Base-by-base conservation (phyloP, 2,113 vertebrate species). In the Craseonycteris thonglongyai region DNA sequence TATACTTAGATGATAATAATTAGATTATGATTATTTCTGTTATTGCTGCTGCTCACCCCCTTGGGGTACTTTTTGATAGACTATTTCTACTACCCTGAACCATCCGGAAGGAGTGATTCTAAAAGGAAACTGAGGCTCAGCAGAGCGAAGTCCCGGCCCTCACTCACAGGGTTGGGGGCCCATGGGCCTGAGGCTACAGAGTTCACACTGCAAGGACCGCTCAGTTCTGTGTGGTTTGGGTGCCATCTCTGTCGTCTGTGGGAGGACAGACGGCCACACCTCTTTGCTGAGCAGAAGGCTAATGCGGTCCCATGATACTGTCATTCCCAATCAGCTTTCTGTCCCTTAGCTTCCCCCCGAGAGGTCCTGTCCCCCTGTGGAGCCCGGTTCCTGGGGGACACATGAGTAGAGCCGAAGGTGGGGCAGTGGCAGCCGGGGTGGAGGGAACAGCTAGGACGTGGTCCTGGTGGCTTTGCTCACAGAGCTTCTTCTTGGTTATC, bases 381-480 rank as follows among this genome's bases (percentile, higher is more conserved):
- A 93, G 69, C 24, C 63, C 61, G 15, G 1, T 40, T 68, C 33
- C 93, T 94, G 16, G 94, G 63, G 80, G n/a, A n/a, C n/a, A 88
- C 38, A 9, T 79, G 9, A 49, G 88, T 21, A 90, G 59, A 87
- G 8, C 0, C 4, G 13, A 45, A 72, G 61, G 40, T n/a, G 26
- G 71, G 19, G 26, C 0, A 6, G 33, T 51, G 5, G 61, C 42
- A 47, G n/a, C 45, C 6, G 40, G 30, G 1, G 0, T 42, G 22
- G 26, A 65, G 63, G 54, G 49, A 49, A 33, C 65, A 19, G 49
- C 58, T 42, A 40, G 96, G 63, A 84, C 38, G 4, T 11, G 33
- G 72, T 92, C 81, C 66, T 33, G n/a, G 59, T 78, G 89, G 68
- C 68, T 97, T 96, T 78, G 59, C 81, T 95, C 87, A 82, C 59